Evolutionary conservation across 30 jellyfish, hydroid and myxozoan species (phyloP), one percentile per base, ranked within the genome.

Genomic region (Chironex yamaguchii): DNA sequence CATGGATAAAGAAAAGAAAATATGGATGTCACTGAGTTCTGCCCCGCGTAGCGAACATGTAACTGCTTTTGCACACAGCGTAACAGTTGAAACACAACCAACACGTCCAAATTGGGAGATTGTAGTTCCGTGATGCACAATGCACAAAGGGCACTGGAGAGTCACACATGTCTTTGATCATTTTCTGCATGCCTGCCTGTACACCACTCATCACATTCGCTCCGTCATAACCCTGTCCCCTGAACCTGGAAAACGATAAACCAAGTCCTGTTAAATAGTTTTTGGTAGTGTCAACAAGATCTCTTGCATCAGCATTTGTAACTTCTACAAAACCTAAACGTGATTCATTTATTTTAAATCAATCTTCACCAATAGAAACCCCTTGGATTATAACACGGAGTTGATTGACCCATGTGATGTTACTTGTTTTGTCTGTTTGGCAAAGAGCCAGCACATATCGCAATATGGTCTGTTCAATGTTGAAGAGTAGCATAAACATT

Each of bases 371-470:
- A n/a, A n/a, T n/a, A n/a, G 58, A 17, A 42, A 6, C 17, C 58
- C 9, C 9, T n/a, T 64, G 88, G 11, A 76, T 51, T 25, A 76
- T 79, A 76, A 73, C 24, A 26, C 86, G 36, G 30, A 34, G 49
- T 64, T 73, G 76, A 24, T 73, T 42, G 13, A 48, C 62, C 52
- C 62, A 27, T 14, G 88, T 6, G 17, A 76, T 52, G 52, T 76
- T 62, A 76, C 88, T 50, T 14, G 82, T 76, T 28, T 34, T 0
- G 34, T 76, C 26, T 71, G 85, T 36, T 36, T 71, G 49, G 85
- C 85, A 71, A 36, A 71, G 52, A 71, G 76, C 85, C 85, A 71
- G 17, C 75, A 71, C 36, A 71, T 71, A 26, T 71, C 75, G 21
- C 85, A 71, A 36, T 71, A 71, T 3, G 85, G 85, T 49, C 0